These are phyloP conservation scores for Megaptera novaeangliae DNA, from an alignment of 2,113 vertebrate species.

Conservation along the genomic window DNA sequence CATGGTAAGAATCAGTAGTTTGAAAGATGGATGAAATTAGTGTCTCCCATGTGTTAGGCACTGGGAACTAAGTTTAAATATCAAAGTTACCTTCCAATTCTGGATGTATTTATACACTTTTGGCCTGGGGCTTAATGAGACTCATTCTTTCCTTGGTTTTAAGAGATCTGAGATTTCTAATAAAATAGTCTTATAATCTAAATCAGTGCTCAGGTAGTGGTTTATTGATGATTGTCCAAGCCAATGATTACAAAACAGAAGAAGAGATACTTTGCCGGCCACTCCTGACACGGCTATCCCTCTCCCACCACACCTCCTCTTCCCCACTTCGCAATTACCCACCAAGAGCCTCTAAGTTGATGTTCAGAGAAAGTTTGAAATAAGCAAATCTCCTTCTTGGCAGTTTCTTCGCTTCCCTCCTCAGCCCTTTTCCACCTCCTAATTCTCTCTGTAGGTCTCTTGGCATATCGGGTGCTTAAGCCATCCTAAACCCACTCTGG, in stretches of 20 bases:
- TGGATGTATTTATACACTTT: background rate
- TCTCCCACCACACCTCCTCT: fast-evolving
- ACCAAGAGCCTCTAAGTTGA: background rate
- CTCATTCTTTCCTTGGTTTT: slow-evolving; percentile 3
- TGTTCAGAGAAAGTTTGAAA: background rate
- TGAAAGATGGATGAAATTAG: background rate
- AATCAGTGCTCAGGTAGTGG: background rate
- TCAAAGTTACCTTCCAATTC: background rate
- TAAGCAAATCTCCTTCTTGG: background rate
- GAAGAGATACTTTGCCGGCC: background rate
- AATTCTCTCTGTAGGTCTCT: background rate
- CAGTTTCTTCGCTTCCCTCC: background rate
- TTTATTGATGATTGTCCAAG: background rate
- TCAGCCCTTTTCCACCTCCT: background rate
- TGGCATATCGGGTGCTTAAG: background rate
- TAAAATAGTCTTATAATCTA: background rate
- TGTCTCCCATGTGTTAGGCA: background rate
- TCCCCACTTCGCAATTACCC: background rate
- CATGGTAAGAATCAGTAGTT: background rate
- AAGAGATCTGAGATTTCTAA: slow-evolving; percentile 30
- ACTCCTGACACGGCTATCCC: background rate
- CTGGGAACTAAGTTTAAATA: background rate
- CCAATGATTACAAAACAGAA: background rate
- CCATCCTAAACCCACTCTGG: background rate
- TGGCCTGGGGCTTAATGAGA: background rate